phyloP scores from a whole-genome alignment of 2,888 invertebrate genomes.

The Clunio marinus region DNA sequence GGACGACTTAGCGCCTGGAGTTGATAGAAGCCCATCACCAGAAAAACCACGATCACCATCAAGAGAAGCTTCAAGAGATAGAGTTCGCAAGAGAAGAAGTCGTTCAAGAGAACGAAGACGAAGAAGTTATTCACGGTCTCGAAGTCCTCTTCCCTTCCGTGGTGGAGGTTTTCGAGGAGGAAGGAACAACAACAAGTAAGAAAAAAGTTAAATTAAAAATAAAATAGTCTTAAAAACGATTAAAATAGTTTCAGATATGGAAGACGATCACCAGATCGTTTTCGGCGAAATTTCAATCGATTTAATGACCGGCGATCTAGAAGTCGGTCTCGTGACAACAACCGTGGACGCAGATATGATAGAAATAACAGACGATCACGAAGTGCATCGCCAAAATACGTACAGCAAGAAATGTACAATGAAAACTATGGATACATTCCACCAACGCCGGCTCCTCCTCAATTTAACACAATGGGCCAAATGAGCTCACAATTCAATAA shows the following conservation, averaged over 20 bases:
- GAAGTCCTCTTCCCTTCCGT: conserved; percentile 3
- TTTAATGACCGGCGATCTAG: neutral
- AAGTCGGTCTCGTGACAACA: conserved; percentile 15
- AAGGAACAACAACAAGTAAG: neutral
- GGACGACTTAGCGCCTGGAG: conserved; percentile 6
- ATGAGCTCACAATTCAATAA: conserved; percentile 27
- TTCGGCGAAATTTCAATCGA: neutral
- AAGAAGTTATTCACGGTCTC: conserved; percentile 10
- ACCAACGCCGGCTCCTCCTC: neutral
- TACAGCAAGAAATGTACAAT: neutral
- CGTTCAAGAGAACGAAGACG: neutral
- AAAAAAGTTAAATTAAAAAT: neutral
- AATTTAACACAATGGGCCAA: conserved; percentile 22
- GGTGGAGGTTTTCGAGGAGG: neutral
- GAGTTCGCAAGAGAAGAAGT: neutral
- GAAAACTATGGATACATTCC: neutral
- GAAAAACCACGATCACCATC: neutral
- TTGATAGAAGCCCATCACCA: neutral
- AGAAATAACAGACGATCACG: conserved; percentile 7
- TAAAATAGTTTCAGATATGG: neutral
- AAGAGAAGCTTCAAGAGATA: neutral
- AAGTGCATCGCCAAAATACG: neutral
- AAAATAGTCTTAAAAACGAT: too few species aligned
- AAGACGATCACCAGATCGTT: conserved; percentile 14
- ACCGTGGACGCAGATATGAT: neutral